A percentile compares a stretch with the other conserved stretches of the same genome.
Conservation (phyloP, 2,113 vertebrate species). For the Ceyx cyanopectus region DNA sequence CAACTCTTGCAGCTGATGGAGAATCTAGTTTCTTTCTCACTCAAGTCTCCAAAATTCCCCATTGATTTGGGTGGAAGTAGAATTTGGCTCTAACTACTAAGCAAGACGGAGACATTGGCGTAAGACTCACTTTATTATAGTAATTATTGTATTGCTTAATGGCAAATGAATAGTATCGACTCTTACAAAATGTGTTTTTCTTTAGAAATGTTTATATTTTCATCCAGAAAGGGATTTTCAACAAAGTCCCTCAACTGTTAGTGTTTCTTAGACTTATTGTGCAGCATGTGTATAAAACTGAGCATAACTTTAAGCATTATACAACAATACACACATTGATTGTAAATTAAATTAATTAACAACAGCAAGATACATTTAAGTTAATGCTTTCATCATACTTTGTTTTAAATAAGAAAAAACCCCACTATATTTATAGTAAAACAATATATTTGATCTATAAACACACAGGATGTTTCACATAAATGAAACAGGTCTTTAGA, state of each 20-base stretch:
- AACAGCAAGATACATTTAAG: background rate
- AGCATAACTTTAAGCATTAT: background rate
- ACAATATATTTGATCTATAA: background rate
- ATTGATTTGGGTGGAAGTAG: background rate
- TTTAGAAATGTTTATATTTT: conserved; percentile 27
- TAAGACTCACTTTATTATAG: conserved; percentile 36
- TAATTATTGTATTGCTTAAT: conserved; percentile 60
- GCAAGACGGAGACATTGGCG: conserved; percentile 12
- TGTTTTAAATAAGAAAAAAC: background rate
- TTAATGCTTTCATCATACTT: background rate
- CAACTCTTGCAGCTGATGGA: background rate
- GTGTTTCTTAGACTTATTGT: background rate
- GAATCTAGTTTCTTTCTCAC: background rate
- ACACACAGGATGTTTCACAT: background rate
- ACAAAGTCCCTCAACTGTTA: background rate
- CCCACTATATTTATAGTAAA: background rate
- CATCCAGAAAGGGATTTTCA: background rate
- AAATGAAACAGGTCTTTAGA: background rate
- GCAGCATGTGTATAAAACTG: background rate
- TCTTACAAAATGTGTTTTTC: conserved; percentile 59
- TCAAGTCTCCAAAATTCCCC: conserved; percentile 34
- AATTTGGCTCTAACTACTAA: conserved; percentile 17
- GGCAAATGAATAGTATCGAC: conserved; percentile 7
- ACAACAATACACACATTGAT: background rate
- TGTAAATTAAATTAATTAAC: background rate